Conservation (phyloP, 2,113 vertebrate genomes). For the Poeciliopsis retropinna region DNA sequence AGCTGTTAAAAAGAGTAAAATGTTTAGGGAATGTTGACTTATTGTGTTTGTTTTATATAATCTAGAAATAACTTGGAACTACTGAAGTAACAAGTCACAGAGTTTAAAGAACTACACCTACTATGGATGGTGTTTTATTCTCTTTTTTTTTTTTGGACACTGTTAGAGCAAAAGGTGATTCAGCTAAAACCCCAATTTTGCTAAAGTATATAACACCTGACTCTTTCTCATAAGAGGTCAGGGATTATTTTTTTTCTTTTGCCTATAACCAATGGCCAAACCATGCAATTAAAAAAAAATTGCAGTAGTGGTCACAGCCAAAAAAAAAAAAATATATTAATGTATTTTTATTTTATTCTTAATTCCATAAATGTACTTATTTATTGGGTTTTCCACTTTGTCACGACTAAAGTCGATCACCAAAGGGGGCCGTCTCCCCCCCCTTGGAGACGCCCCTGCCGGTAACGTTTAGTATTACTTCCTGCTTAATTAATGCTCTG, state of each 20-base stretch:
- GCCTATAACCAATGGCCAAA: too few species aligned
- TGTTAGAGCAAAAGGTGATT: constrained; percentile 33
- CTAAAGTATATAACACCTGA: neutral
- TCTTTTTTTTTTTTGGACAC: constrained; percentile 18
- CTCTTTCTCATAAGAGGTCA: constrained; percentile 12
- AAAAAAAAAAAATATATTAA: too few species aligned
- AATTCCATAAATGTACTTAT: too few species aligned
- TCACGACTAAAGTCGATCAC: too few species aligned
- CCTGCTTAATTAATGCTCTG: neutral
- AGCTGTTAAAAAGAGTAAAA: constrained; percentile 6
- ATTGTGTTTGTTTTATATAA: too few species aligned
- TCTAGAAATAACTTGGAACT: neutral
- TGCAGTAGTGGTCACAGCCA: too few species aligned
- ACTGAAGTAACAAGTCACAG: neutral
- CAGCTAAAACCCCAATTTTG: constrained; percentile 13
- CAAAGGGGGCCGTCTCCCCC: too few species aligned
- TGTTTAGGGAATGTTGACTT: neutral
- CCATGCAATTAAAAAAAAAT: too few species aligned
- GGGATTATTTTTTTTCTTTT: neutral
- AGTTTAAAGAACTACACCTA: constrained; percentile 33
- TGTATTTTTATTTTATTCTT: too few species aligned
- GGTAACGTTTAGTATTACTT: neutral
- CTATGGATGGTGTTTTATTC: constrained; percentile 17
- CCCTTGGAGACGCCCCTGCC: too few species aligned
- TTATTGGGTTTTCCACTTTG: too few species aligned